Percentiles rank a stretch among this genome's conserved stretches.
phyloP scores from a whole-genome alignment of 2,888 invertebrate genomes.

The Tanaodytes sp. region DNA sequence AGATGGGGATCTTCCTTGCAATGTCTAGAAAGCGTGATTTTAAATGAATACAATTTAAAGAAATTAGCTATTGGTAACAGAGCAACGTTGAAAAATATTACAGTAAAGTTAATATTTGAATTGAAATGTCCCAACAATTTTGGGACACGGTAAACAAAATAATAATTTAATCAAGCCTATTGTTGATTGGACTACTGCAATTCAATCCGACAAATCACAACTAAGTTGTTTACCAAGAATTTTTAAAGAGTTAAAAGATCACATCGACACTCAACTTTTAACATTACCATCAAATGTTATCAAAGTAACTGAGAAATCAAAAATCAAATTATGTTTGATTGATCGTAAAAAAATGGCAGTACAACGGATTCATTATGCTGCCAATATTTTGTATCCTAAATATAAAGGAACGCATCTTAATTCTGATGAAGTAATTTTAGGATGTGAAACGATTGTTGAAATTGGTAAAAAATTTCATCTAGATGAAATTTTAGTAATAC shows the following conservation, averaged over 20 bases:
- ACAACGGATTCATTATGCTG: slow-evolving; percentile 35
- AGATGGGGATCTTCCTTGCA: slow-evolving; percentile 55
- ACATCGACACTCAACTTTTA: background rate
- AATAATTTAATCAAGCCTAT: slow-evolving; percentile 4
- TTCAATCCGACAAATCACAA: slow-evolving; percentile 9
- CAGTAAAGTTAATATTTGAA: background rate
- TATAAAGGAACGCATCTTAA: slow-evolving; percentile 29
- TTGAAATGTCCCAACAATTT: too few relatives aligned
- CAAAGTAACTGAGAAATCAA: background rate
- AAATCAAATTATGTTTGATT: background rate
- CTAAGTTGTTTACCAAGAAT: slow-evolving; percentile 5
- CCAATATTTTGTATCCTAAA: slow-evolving; percentile 38
- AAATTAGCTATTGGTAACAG: slow-evolving; percentile 48
- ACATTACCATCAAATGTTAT: background rate
- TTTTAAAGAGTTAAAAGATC: slow-evolving; percentile 34
- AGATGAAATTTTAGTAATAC: slow-evolving; percentile 12
- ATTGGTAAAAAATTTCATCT: slow-evolving; percentile 27
- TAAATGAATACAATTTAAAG: slow-evolving; percentile 57
- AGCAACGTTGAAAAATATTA: slow-evolving; percentile 5
- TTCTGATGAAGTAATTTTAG: slow-evolving; percentile 6
- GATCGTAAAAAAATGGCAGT: slow-evolving; percentile 23
- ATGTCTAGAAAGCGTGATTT: slow-evolving; percentile 54
- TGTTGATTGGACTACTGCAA: slow-evolving; percentile 3
- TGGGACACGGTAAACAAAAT: slow-evolving; percentile 21
- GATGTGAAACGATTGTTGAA: slow-evolving; percentile 17